Evolutionary conservation across 2,113 vertebrate genomes (phyloP).

Genomic region (Rhineura floridana): DNA sequence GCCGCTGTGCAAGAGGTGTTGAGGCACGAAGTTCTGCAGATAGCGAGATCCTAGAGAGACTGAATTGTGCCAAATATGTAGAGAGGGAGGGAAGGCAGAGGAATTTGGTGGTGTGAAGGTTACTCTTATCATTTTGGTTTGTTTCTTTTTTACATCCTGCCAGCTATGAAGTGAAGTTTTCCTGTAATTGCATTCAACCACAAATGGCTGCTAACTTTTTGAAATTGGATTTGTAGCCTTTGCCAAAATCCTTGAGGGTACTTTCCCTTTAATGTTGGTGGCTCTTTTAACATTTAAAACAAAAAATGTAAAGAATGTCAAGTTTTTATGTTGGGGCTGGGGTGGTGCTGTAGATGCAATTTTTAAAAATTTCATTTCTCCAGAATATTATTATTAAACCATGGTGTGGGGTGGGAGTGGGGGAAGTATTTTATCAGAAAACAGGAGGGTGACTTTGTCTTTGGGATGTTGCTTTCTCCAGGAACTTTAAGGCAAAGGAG

Average conservation of each 20-base stretch:
- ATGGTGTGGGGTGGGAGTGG: no score
- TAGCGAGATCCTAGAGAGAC: neutral
- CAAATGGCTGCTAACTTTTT: constrained; percentile 18
- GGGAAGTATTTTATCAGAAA: neutral
- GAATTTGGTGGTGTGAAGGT: neutral
- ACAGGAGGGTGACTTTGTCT: neutral
- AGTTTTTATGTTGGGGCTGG: fast-evolving
- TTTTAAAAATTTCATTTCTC: no score
- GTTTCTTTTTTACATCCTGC: neutral
- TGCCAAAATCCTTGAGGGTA: neutral
- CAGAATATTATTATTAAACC: no score
- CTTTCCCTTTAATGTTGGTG: neutral
- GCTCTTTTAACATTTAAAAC: neutral
- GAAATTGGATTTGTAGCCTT: neutral
- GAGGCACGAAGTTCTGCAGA: neutral
- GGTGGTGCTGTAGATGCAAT: no score
- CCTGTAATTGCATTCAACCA: neutral
- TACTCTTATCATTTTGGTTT: neutral
- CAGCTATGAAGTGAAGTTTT: neutral
- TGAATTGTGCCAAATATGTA: neutral
- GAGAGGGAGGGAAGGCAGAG: neutral
- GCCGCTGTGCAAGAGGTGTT: neutral
- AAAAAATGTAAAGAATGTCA: neutral
- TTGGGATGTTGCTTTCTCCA: no score
- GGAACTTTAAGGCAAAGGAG: neutral